A percentile compares a stretch with the other conserved stretches of the same genome.
These are phyloP conservation scores for Eospalax fontanierii DNA, from an alignment of 2,797 vertebrate genomes.

Conservation along the genomic window DNA sequence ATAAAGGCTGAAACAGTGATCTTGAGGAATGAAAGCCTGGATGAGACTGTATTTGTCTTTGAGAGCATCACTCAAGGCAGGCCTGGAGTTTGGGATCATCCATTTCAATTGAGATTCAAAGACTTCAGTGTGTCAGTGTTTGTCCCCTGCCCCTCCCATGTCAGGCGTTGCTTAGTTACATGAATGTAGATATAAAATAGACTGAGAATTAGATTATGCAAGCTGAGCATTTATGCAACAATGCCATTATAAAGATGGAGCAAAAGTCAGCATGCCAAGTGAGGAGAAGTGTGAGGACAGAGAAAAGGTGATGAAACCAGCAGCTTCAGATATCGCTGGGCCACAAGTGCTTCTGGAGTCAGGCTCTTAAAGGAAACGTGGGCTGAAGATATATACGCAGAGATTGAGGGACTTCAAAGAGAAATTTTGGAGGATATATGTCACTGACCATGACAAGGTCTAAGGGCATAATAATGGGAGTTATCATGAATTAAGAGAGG, in stretches of 20 bases:
- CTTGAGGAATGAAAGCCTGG: background rate
- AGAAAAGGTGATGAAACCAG: background rate
- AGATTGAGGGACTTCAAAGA: background rate
- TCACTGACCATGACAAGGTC: background rate
- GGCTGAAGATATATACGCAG: background rate
- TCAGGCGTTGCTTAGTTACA: background rate
- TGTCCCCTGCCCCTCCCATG: fast-evolving
- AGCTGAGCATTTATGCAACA: background rate
- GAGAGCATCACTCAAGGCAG: background rate
- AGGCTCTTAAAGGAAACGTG: background rate
- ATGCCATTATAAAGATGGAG: background rate
- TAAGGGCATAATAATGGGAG: background rate
- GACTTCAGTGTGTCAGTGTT: background rate
- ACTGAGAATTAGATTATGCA: background rate
- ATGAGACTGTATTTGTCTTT: background rate
- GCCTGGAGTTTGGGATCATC: background rate
- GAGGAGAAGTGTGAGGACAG: background rate
- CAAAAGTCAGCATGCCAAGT: background rate
- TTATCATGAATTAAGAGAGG: background rate
- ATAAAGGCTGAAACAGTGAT: background rate
- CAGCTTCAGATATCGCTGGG: background rate
- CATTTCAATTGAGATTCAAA: background rate
- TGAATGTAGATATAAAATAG: background rate
- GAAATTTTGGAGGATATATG: background rate
- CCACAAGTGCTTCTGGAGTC: background rate